Base-by-base conservation (phyloP, 1,140 invertebrate species). In the Leptinotarsa texana region DNA sequence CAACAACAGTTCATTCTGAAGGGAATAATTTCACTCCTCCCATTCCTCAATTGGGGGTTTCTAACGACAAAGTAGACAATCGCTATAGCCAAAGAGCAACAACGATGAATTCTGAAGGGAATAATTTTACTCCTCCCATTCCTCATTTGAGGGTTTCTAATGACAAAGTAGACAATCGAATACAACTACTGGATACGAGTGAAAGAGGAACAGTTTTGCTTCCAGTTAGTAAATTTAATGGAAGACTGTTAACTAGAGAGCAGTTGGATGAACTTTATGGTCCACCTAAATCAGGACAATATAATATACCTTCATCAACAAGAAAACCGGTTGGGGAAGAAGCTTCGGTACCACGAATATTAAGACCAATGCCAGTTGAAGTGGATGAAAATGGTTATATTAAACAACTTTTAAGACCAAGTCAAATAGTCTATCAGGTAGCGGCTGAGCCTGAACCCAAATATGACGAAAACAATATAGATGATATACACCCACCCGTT, bases 201-300 rank as follows among this genome's bases (percentile, higher is more conserved):
- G 87, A 89, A 74, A 83, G 84, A 77, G 85, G 86, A 68, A 84
- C 86, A 17, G 81, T 86, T 73, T 75, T 83, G 48, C 80, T 83
- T 33, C 84, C 88, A 42, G 74, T 86, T 0, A 83, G 87, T 73
- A 87, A 88, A 3, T 85, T 88, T 63, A 84, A 86, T 48, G 87
- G 86, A 1, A 42, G 79, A 69, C 62, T 78, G 17, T 73, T 79
- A 65, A 79, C 78, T 49, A 22, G 77, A n/a, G 79, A 80, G n/a
- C 73, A 77, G 27, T 69, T 75, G 33, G 66, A 74, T 71, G 70
- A 80, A 42, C 48, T 77, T 17, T 75, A 78, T 49, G 72, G 8
- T 2, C 8, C 33, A 42, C 0, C 33, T 42, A 42, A 11, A 42
- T 8, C 33, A 11, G 33, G 33, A 42, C 33, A 42, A 42, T 42